Evolutionary conservation across 2,888 invertebrate species (phyloP), one percentile per base, ranked within the genome.

Genomic region (Teinopalpus imperialis): DNA sequence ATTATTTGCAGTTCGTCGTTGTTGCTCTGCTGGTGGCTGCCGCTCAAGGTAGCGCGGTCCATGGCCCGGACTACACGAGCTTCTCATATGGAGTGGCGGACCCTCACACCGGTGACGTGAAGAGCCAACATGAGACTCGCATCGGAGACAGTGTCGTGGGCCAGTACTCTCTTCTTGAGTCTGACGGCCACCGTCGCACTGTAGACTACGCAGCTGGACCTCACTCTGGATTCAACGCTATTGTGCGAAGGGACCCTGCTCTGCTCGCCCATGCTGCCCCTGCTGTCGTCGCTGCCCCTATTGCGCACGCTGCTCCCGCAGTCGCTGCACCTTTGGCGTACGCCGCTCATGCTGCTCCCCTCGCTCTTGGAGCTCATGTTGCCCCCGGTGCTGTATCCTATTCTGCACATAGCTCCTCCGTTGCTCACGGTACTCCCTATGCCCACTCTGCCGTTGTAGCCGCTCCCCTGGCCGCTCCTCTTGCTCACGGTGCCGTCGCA

Each of bases 181-280:
- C 92, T 14, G 92, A 92, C 63, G 92, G 92, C 57, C 91, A 90
- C 43, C 90, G 90, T 67, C 90, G 92, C 54, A 91, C 90, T 18
- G 92, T 92, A 0, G 92, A 92, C 72, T 90, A 91, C 74, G 83
- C 87, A 48, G 90, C 90, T 53, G 89, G 90, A 52, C 81, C 83
- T 14, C 74, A 90, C 63, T 81, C 86, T 52, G 90, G 90, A 51
- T 90, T 90, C 80, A 90, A 90, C 77, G 90, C 90, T 8, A 69
- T 90, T 42, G 90, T 90, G 18, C 86, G 83, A 61, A 88, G 85
- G 51, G 89, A 89, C 66, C 90, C 90, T 5, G 70, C 68, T 3
- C 52, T 67, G 41, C 57, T 65, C 37, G 60, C 66, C 20, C 64
- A 63, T 21, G 70, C 69, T 9, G 68, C 71, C 23, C 68, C 57